Evolutionary conservation across 2,888 invertebrate genomes (phyloP), one percentile per base, ranked within the genome.

Genomic region (Eulithis prunata): DNA sequence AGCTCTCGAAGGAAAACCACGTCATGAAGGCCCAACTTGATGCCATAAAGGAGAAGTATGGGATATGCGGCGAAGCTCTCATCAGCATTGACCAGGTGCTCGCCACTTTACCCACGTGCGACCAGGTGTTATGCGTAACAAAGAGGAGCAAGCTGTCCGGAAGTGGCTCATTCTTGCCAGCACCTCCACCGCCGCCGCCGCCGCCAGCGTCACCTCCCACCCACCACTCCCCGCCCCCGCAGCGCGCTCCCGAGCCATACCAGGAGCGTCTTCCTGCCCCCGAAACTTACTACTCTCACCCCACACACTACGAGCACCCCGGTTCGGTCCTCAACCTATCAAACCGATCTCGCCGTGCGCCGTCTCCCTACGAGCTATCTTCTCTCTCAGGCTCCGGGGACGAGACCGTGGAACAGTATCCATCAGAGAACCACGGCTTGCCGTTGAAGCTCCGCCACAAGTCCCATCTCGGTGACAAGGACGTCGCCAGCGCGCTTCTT

Each of bases 1-100:
- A 99, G 86, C 93, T 99, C 62, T 98, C 98, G 72, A 97, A 98
- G 88, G 99, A 99, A 87, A 99, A 99, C 88, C 97, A 98, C 83
- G 96, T 98, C 55, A 94, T 99, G 2, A 97, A 98, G 85, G 97
- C 98, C 4, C 99, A 99, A 82, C 94, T 99, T 64, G 96, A 97
- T 77, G 98, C 98, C 21, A 97, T 99, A 73, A 97, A 98, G 80
- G 98, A 98, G 81, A 98, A 98, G 87, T 98, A 96, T 82, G 98
- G 98, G 63, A 97, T 98, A 78, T 96, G 96, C 80, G 97, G 97
- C 3, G 98, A 98, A 81, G 95, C 95, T 56, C 94, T 98, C 67
- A 96, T 98, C 75, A 97, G 97, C 85, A 96, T 97, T 66, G 98
- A 98, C 82, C 97, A 97, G 88, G 97, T 98, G 13, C 93, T 98